Evolutionary conservation across 1,140 invertebrate genomes (phyloP).

Genomic region (Atta colombica): DNA sequence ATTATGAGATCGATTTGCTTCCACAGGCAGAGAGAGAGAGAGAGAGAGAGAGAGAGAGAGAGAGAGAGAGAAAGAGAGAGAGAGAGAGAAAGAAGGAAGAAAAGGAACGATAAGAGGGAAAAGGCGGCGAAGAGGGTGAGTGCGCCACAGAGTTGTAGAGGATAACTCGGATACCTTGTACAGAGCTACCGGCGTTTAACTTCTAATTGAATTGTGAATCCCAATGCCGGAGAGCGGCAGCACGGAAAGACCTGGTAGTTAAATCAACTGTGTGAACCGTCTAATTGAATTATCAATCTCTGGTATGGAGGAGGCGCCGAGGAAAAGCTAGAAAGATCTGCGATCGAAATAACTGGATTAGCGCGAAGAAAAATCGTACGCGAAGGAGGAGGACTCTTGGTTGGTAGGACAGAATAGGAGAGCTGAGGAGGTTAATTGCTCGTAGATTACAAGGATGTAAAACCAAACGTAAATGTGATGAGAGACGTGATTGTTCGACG

Average conservation of each 20-base stretch:
- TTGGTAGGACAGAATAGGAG: not conserved
- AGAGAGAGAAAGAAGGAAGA: constrained; percentile 7
- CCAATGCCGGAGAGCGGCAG: constrained; percentile 74
- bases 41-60: constrained; percentile 30
- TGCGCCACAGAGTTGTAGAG: constrained; percentile 71
- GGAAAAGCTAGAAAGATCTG: constrained; percentile 71
- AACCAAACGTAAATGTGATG: constrained; percentile 55
- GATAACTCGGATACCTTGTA: constrained; percentile 80
- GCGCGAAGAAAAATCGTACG: constrained; percentile 64
- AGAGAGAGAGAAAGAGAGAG: constrained; percentile 12
- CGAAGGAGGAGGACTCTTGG: not conserved
- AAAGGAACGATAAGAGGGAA: constrained; percentile 21
- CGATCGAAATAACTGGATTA: constrained; percentile 75
- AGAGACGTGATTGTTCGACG: constrained; percentile 44
- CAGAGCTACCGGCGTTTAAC: constrained; percentile 81
- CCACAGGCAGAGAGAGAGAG: constrained; percentile 20
- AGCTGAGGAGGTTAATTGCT: constrained; percentile 39
- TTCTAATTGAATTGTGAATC: constrained; percentile 84
- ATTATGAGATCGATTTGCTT: constrained; percentile 79
- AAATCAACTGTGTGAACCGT: constrained; percentile 81
- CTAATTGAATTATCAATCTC: constrained; percentile 82
- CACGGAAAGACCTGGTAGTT: constrained; percentile 77
- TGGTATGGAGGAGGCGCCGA: constrained; percentile 66
- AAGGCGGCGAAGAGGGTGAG: constrained; percentile 25
- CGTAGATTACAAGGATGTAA: constrained; percentile 52